Conservation (phyloP, 2,797 vertebrate genomes). For the Anguilla pacifica region DNA sequence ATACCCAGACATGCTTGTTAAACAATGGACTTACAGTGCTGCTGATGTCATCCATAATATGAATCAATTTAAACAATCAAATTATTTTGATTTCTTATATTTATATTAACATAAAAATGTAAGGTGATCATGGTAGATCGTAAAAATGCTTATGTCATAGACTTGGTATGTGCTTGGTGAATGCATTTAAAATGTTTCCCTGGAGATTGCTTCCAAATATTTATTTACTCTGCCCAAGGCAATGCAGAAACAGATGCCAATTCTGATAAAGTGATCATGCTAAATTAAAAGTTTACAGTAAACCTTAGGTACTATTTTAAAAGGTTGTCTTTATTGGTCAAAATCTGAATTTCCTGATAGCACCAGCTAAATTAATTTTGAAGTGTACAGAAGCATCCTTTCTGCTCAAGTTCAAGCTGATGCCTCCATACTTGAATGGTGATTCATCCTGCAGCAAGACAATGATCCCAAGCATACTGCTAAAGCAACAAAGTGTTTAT, state of each 20-base stretch:
- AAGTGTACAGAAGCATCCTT: too few relatives aligned
- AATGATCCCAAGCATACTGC: too few relatives aligned
- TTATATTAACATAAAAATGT: not conserved
- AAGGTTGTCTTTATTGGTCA: not conserved
- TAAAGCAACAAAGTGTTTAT: too few relatives aligned
- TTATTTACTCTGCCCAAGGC: not conserved
- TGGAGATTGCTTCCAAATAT: not conserved
- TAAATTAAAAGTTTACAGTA: not conserved
- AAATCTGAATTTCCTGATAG: not conserved
- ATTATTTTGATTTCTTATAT: not conserved
- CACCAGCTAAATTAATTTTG: too few relatives aligned
- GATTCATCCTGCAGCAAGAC: too few relatives aligned
- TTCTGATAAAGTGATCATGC: not conserved
- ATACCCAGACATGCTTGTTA: not conserved
- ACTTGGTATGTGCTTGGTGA: not conserved
- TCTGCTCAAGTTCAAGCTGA: too few relatives aligned
- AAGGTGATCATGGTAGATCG: not conserved
- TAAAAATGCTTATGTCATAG: not conserved
- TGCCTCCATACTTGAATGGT: too few relatives aligned
- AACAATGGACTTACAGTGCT: not conserved
- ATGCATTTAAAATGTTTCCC: not conserved
- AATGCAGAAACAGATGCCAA: too few relatives aligned
- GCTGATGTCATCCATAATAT: not conserved
- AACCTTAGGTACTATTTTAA: not conserved
- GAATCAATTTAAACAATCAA: not conserved